Evolutionary conservation across 2,888 invertebrate species (phyloP).

Genomic region (Drosophila dives): DNA sequence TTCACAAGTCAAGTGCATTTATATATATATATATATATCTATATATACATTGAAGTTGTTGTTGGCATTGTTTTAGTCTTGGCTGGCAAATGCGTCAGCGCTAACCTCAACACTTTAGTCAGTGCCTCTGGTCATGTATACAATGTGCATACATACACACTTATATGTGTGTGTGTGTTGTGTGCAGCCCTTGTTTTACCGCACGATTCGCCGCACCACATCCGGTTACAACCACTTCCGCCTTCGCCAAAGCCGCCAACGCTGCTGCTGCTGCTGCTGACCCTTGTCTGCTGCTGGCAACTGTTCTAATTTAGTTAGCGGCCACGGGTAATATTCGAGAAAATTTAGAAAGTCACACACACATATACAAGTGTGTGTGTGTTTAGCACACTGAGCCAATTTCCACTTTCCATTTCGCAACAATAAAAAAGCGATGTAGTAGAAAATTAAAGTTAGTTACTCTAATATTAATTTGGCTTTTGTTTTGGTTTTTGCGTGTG

Average conservation of each 20-base stretch:
- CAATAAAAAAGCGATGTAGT: constrained; percentile 21
- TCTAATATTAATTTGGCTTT: constrained; percentile 48
- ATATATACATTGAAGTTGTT: constrained; percentile 22
- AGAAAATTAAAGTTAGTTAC: constrained; percentile 38
- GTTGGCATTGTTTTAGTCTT: constrained; percentile 27
- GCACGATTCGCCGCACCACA: constrained; percentile 35
- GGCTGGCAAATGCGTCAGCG: constrained; percentile 65
- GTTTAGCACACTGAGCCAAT: constrained; percentile 19
- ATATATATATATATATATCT: constrained; percentile 63
- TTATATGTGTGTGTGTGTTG: constrained; percentile 22
- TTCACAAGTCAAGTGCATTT: constrained; percentile 73
- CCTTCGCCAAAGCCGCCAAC: constrained; percentile 15
- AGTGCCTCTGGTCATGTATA: constrained; percentile 36
- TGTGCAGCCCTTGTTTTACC: constrained; percentile 29
- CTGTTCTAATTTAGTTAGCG: constrained; percentile 68
- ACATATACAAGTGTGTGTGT: constrained; percentile 30
- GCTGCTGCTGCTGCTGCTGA: constrained; percentile 45
- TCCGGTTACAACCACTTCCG: constrained; percentile 67
- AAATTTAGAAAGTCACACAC: constrained; percentile 46
- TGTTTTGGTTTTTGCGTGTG: constrained; percentile 68
- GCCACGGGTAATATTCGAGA: constrained; percentile 46
- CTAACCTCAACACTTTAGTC: constrained; percentile 70
- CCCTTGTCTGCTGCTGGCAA: constrained; percentile 53
- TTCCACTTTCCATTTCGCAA: constrained; percentile 65
- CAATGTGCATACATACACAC: background rate